Evolutionary conservation across 2,113 vertebrate species (phyloP).

Genomic region (Neolamprologus toae): DNA sequence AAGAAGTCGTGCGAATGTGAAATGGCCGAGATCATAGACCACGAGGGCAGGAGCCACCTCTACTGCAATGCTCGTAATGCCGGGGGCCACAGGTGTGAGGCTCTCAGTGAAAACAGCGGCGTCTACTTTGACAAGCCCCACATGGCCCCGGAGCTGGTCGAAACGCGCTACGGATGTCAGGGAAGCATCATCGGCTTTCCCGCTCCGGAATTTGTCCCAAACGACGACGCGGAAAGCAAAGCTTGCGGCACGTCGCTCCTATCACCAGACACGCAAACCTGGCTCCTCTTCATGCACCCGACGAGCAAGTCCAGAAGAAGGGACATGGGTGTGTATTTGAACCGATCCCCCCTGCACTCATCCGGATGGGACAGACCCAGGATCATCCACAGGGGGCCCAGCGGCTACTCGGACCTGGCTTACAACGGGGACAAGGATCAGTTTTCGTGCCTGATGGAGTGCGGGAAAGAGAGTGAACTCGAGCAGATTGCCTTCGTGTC

Average conservation of each 20-base stretch:
- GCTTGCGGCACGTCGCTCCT: slow-evolving; percentile 43
- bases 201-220: slow-evolving; percentile 42
- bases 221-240: slow-evolving; percentile 39
- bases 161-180: slow-evolving; percentile 78
- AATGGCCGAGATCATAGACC: slow-evolving; percentile 77
- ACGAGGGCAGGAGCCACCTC: slow-evolving; percentile 58
- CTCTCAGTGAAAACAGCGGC: slow-evolving; percentile 72
- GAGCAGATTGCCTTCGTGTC: slow-evolving; percentile 72
- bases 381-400: slow-evolving; percentile 78
- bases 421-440: slow-evolving; percentile 69
- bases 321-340: slow-evolving; percentile 83
- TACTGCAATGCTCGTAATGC: slow-evolving; percentile 83
- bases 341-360: slow-evolving; percentile 66
- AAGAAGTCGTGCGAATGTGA: slow-evolving; percentile 79
- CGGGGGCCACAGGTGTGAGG: slow-evolving; percentile 69
- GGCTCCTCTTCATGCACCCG: slow-evolving; percentile 89
- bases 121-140: slow-evolving; percentile 62
- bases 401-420: slow-evolving; percentile 87
- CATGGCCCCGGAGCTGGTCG: slow-evolving; percentile 61
- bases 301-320: slow-evolving; percentile 61
- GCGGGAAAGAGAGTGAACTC: slow-evolving; percentile 71
- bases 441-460: slow-evolving; percentile 85
- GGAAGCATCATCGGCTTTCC: slow-evolving; percentile 86
- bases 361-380: slow-evolving; percentile 72
- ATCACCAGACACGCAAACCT: slow-evolving; percentile 60